Evolutionary conservation across 2,797 vertebrate species (phyloP).

Genomic region (Hyperoplus immaculatus): DNA sequence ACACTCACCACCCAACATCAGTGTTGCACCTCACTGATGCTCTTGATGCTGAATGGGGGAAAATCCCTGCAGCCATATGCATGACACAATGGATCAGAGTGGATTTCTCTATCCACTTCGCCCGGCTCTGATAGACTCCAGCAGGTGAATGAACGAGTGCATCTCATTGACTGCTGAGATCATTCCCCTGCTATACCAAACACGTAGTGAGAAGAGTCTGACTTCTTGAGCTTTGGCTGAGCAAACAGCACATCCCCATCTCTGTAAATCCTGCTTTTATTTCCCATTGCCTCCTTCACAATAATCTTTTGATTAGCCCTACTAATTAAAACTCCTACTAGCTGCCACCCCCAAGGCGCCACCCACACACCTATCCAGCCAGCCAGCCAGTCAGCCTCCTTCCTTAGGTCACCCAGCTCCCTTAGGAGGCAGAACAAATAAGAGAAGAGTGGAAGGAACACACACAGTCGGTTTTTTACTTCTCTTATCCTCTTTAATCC

Average conservation of each 20-base stretch:
- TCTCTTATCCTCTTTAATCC: conserved; percentile 90
- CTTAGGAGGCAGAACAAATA: conserved; percentile 78
- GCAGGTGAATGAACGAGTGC: conserved; percentile 36
- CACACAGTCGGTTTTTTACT: conserved; percentile 81
- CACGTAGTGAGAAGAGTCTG: conserved; percentile 62
- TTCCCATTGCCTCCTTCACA: conserved; percentile 73
- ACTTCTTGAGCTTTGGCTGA: conserved; percentile 88
- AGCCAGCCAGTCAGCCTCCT: conserved; percentile 31
- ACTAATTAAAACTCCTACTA: conserved; percentile 97
- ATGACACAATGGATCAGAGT: no score
- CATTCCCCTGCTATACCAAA: conserved; percentile 42
- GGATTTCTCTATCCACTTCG: no score
- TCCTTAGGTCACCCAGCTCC: conserved; percentile 83
- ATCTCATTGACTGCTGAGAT: conserved; percentile 49
- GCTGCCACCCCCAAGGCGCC: conserved; percentile 88
- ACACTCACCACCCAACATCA: no score
- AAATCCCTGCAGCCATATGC: background rate
- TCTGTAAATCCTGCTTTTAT: conserved; percentile 68
- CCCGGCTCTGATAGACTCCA: conserved; percentile 8
- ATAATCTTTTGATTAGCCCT: conserved; percentile 92
- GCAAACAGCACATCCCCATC: conserved; percentile 87
- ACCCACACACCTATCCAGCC: conserved; percentile 81
- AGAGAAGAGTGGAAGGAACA: conserved; percentile 69
- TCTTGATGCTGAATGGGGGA: no score
- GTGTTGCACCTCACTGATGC: no score